These are phyloP conservation scores for Xanthorhoe spadicearia DNA, from an alignment of 2,888 invertebrate species.

Conservation along the genomic window DNA sequence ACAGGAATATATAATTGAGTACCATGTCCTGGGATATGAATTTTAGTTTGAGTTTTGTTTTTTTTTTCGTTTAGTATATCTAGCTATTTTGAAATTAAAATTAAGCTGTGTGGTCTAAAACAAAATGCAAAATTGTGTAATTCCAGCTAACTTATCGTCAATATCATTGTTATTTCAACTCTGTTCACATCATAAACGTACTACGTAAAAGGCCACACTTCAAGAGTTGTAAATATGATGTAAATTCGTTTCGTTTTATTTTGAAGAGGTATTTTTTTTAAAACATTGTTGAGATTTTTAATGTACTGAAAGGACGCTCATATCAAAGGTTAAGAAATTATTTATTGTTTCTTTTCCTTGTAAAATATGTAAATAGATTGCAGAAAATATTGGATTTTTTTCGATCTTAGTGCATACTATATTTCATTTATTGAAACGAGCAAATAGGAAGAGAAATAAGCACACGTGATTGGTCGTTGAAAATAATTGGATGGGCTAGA, in stretches of 20 bases:
- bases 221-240: constrained; percentile 64
- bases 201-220: constrained; percentile 39
- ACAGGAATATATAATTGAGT: constrained; percentile 1
- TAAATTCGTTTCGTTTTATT: constrained; percentile 60
- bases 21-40: constrained; percentile 10
- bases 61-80: constrained; percentile 29
- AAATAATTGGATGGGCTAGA: no score
- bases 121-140: not conserved
- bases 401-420: constrained; percentile 68
- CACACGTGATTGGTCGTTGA: no score
- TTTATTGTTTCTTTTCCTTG: constrained; percentile 78
- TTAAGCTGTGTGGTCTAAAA: constrained; percentile 24
- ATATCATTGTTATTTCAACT: constrained; percentile 6
- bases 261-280: constrained; percentile 51
- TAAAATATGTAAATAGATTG: constrained; percentile 82
- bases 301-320: constrained; percentile 74
- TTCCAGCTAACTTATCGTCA: not conserved
- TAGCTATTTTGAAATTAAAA: constrained; percentile 47
- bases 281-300: constrained; percentile 62
- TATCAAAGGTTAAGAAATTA: constrained; percentile 80
- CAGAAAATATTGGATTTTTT: constrained; percentile 51
- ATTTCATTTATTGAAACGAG: no score
- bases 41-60: constrained; percentile 28
- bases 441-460: no score
- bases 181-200: constrained; percentile 30